phyloP scores from a whole-genome alignment of 2,797 vertebrate genomes.

The Linurgus olivaceus region DNA sequence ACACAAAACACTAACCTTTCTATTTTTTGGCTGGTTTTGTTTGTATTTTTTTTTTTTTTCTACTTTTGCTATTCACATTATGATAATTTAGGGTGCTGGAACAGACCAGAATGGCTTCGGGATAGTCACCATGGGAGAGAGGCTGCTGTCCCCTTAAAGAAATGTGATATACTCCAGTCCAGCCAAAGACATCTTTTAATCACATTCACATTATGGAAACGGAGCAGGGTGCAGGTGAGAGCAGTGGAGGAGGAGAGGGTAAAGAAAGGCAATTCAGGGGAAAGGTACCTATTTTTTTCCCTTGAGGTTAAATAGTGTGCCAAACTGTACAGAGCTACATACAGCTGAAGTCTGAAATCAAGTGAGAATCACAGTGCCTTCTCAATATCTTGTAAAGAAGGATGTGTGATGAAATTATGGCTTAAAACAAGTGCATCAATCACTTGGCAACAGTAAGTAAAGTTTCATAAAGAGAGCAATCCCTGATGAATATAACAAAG shows the following conservation, averaged over 20 bases:
- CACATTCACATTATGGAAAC: background rate
- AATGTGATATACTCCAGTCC: background rate
- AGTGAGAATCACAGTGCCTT: background rate
- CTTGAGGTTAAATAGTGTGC: background rate
- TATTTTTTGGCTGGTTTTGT: background rate
- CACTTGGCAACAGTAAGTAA: background rate
- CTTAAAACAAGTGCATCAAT: background rate
- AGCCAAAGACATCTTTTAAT: background rate
- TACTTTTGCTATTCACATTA: background rate
- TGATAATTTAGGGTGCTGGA: background rate
- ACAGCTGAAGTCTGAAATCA: background rate
- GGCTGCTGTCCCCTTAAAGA: background rate
- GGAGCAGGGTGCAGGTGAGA: background rate
- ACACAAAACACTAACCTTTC: background rate
- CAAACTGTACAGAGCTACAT: background rate
- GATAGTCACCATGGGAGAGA: background rate
- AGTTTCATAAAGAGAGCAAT: background rate
- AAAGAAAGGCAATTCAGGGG: background rate
- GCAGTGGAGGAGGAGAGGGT: background rate
- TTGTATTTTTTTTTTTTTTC: slow-evolving; percentile 5
- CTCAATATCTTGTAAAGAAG: background rate
- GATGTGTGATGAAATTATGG: background rate
- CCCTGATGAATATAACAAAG: background rate
- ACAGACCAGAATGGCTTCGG: background rate
- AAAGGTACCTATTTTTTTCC: background rate